Evolutionary conservation across 2,113 vertebrate genomes (phyloP), one percentile per base, ranked within the genome.

Genomic region (Chrysochloris asiatica): DNA sequence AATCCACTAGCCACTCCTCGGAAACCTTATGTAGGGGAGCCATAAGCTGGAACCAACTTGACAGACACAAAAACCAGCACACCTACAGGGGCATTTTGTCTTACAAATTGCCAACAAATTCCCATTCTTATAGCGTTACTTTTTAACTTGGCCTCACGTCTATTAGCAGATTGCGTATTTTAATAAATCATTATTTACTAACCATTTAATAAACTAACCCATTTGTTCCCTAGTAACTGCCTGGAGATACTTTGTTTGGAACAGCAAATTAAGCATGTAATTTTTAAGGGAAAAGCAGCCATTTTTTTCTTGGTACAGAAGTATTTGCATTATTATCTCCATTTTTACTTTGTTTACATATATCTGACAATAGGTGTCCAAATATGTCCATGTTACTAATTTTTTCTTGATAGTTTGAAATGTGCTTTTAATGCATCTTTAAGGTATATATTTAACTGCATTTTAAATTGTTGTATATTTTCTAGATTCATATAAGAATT

Each of bases 401-500:
- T 86, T 93, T n/a, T 86, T 91, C 89, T 91, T 88, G 88, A 93
- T 45, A 91, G 50, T 59, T 90, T 59, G 71, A 92, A 90, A 76
- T 89, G 71, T 48, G 17, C 63, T 83, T 90, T 91, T 88, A 65
- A 89, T n/a, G 69, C 71, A 87, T 73, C 76, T 86, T 87, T 67
- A 38, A 94, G 90, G 36, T 83, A 54, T 38, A 30, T 82, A 80
- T 94, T 93, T 92, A 80, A 43, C 86, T 95, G 48, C 92, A 88
- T 91, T 83, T 93, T 91, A 82, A 69, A 91, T 88, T 78, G 43
- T 76, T 85, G 41, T 77, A 77, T 43, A 69, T 94, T 95, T 94
- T 91, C 79, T 93, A 85, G 56, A 30, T 87, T 93, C 67, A 63
- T 86, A 28, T 83, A 94, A 88, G 52, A 86, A 89, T 95, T 96